These are phyloP conservation scores for Pelecanoides urinatrix DNA, from an alignment of 2,113 vertebrate species.

Conservation along the genomic window DNA sequence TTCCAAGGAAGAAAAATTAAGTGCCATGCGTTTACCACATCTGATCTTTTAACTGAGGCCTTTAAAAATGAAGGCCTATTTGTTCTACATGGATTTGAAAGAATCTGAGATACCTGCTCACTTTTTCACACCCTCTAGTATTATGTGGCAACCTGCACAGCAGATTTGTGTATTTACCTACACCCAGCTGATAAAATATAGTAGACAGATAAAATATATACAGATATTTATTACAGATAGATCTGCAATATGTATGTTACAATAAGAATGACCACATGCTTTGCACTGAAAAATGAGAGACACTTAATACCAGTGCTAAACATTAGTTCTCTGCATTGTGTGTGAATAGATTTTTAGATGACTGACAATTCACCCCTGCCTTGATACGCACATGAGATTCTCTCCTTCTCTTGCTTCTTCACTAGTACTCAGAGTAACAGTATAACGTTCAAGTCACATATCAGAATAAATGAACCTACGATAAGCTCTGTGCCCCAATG, in stretches of 20 bases:
- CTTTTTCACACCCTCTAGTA: neutral
- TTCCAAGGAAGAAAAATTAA: slow-evolving; percentile 58
- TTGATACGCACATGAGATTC: neutral
- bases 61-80: slow-evolving; percentile 22
- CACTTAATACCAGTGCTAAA: neutral
- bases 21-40: neutral
- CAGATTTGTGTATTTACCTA: neutral
- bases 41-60: neutral
- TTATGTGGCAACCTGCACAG: neutral
- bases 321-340: neutral
- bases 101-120: neutral
- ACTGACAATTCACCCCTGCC: neutral
- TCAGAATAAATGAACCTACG: neutral
- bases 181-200: neutral
- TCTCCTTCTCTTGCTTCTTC: neutral
- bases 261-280: neutral
- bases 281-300: neutral
- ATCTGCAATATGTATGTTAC: neutral
- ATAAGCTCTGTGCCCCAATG: neutral
- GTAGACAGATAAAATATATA: neutral
- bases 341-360: neutral
- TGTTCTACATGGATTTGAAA: neutral
- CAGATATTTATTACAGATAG: neutral
- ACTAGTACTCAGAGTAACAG: neutral
- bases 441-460: neutral